Conservation (phyloP, 1,140 invertebrate genomes). For the Drosophila ambigua region DNA sequence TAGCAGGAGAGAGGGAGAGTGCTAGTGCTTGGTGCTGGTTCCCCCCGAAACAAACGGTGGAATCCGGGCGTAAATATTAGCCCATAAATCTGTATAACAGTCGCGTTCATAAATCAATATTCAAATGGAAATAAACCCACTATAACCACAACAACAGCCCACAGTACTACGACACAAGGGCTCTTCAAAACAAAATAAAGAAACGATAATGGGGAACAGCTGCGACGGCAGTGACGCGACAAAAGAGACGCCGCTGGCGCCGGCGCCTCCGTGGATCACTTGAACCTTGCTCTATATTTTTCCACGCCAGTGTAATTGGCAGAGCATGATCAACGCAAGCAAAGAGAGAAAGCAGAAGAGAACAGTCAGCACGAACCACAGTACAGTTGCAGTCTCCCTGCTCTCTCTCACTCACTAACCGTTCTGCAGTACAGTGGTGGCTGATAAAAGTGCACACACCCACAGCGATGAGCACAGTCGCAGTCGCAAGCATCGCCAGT, state of each 20-base stretch:
- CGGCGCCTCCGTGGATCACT: constrained; percentile 31
- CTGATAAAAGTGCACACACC: no score
- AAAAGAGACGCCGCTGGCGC: constrained; percentile 6
- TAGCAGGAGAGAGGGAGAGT: constrained; percentile 1
- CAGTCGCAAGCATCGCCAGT: no score
- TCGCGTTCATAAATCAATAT: constrained; percentile 49
- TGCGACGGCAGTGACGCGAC: constrained; percentile 1
- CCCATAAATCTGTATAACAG: constrained; percentile 55
- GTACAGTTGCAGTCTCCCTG: neutral
- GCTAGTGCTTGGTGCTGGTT: neutral
- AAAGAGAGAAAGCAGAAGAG: neutral
- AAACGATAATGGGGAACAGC: constrained; percentile 18
- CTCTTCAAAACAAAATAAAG: constrained; percentile 19
- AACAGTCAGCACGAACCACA: no score
- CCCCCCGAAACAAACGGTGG: constrained; percentile 18
- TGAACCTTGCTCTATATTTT: constrained; percentile 35
- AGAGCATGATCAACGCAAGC: neutral
- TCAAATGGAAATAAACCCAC: constrained; percentile 40
- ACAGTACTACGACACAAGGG: constrained; percentile 6
- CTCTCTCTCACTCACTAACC: no score
- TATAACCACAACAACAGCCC: neutral
- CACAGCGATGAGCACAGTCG: no score
- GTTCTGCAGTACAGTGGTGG: no score
- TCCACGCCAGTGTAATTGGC: constrained; percentile 20
- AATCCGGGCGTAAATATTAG: constrained; percentile 36